Percentiles rank a stretch among this genome's conserved stretches.
phyloP scores from a whole-genome alignment of 1,140 invertebrate species.

The Caenorhabditis inopinata region DNA sequence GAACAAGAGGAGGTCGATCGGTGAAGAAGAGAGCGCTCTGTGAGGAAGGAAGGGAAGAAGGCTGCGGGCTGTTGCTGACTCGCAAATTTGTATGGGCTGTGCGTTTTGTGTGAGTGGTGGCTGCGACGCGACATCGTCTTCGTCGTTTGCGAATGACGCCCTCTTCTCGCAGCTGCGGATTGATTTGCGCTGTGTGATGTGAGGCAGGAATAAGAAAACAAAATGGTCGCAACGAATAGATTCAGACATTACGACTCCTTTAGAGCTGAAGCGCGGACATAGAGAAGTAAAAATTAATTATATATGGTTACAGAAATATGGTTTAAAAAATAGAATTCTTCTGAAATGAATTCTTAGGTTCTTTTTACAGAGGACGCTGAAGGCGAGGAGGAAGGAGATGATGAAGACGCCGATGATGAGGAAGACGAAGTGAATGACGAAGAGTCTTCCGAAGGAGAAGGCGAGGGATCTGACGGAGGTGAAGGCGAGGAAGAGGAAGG shows the following conservation, averaged over 20 bases:
- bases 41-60: neutral
- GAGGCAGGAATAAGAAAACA: constrained; percentile 24
- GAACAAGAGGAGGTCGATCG: constrained; percentile 5
- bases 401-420: constrained; percentile 39
- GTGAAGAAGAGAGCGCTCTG: neutral
- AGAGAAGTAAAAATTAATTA: too few species aligned
- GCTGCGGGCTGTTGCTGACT: constrained; percentile 13
- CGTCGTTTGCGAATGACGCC: constrained; percentile 21
- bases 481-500: constrained; percentile 22
- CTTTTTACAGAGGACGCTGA: constrained; percentile 1
- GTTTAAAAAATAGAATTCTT: too few species aligned
- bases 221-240: neutral
- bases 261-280: too few species aligned
- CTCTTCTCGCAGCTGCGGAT: constrained; percentile 23
- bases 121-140: neutral
- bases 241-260: too few species aligned
- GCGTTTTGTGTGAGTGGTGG: constrained; percentile 21
- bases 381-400: constrained; percentile 40
- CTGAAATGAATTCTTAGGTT: too few species aligned
- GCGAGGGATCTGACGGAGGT: constrained; percentile 21
- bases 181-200: constrained; percentile 30
- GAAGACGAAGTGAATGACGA: constrained; percentile 16
- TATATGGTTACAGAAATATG: too few species aligned
- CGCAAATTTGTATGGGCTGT: constrained; percentile 28
- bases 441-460: constrained; percentile 37